Conservation (phyloP, 2,797 vertebrate species). For the Cyprinodon diabolis region DNA sequence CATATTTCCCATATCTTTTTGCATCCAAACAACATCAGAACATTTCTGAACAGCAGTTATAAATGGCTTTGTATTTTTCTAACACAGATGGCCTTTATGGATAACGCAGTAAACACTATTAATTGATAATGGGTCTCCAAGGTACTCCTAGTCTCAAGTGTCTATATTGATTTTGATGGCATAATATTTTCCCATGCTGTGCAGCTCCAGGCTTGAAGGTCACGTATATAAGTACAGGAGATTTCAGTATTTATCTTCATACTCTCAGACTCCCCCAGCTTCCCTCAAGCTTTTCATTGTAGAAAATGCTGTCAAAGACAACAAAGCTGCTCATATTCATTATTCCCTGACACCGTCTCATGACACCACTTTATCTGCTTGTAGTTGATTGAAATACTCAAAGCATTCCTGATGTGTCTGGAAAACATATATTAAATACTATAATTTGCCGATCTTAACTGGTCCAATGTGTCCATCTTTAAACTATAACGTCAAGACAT, state of each 20-base stretch:
- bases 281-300: neutral
- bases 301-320: neutral
- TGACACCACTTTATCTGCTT: neutral
- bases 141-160: neutral
- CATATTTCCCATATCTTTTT: neutral
- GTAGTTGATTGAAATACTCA: neutral
- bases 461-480: no score
- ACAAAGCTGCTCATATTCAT: neutral
- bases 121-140: conserved; percentile 6
- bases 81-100: neutral
- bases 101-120: neutral
- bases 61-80: neutral
- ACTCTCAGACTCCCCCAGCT: neutral
- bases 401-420: neutral
- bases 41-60: neutral
- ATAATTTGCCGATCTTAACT: no score
- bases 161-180: neutral
- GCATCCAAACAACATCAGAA: neutral
- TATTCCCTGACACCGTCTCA: neutral
- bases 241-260: neutral
- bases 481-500: no score
- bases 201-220: neutral
- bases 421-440: neutral
- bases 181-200: conserved; percentile 9
- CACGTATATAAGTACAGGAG: neutral